Evolutionary conservation across 2,888 invertebrate genomes (phyloP), one percentile per base, ranked within the genome.

Genomic region (Polydrusus tereticollis): DNA sequence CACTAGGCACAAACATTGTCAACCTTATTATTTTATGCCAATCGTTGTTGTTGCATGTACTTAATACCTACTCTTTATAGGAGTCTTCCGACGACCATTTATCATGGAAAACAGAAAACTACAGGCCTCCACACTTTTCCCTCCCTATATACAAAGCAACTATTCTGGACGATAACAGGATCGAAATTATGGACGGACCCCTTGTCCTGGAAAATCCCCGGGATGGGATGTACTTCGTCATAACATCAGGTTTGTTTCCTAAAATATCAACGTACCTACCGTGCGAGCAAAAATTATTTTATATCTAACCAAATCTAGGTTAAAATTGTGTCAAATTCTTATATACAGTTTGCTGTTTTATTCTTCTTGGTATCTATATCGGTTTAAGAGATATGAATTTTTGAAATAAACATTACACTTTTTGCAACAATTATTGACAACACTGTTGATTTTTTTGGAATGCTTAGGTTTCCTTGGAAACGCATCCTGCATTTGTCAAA

Each of bases 231-330:
- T 68, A 57, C 20, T 38, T 75, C n/a, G 63, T 69, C 12, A 52
- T 75, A 4, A 65, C 66, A 6, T 75, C 72, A 52, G 75, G 75
- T 72, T 65, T 26, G 3, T 26, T n/a, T n/a, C n/a, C 29, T 29
- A 4, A 29, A 29, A 29, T 29, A 29, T n/a, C n/a, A n/a, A n/a
- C n/a, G n/a, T n/a, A n/a, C n/a, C n/a, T n/a, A n/a, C n/a, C n/a
- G n/a, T n/a, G n/a, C n/a, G n/a, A n/a, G n/a, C n/a, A n/a, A n/a
- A n/a, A n/a, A n/a, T 26, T 26, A 26, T 26, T 26, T 26, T 26
- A 5, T 26, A 26, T n/a, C n/a, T n/a, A n/a, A n/a, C n/a, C n/a
- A n/a, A n/a, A n/a, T n/a, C n/a, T n/a, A n/a, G n/a, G n/a, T n/a
- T n/a, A n/a, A n/a, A n/a, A n/a, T n/a, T n/a, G n/a, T n/a, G n/a